These are phyloP conservation scores for Hemicentrotus pulcherrimus DNA, from an alignment of 35 echinoderm and acorn worm species.

Conservation along the genomic window DNA sequence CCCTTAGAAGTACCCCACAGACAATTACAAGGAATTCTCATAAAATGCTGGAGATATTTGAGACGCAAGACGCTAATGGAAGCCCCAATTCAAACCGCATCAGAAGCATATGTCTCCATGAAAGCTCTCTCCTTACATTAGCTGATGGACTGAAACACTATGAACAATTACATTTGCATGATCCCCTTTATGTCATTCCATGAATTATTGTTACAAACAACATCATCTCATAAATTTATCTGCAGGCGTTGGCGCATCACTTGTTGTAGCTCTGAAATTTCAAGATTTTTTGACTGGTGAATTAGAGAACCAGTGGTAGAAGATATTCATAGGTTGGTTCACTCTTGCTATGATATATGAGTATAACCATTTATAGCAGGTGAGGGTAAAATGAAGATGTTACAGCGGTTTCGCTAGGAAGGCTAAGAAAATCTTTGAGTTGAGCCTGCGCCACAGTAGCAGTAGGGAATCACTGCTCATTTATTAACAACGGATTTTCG, in stretches of 20 bases:
- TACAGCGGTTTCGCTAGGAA: background rate
- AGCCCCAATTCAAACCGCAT: slow-evolving; percentile 1
- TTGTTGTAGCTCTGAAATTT: background rate
- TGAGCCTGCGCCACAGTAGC: background rate
- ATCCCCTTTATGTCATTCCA: background rate
- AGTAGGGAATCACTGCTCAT: background rate
- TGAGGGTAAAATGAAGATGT: background rate
- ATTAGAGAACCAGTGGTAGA: background rate
- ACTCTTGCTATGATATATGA: background rate
- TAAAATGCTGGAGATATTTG: background rate
- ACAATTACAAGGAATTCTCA: background rate
- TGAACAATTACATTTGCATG: slow-evolving; percentile 5
- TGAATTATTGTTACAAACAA: background rate
- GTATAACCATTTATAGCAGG: background rate
- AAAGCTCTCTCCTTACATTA: background rate
- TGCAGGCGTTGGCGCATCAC: background rate
- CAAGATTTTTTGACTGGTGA: background rate
- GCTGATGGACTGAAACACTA: background rate
- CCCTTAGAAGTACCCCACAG: background rate
- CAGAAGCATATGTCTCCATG: background rate
- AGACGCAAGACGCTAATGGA: background rate
- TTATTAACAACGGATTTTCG: background rate
- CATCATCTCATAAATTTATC: background rate
- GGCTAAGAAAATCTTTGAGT: background rate
- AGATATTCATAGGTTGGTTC: background rate